These are phyloP conservation scores for Callithrix jacchus DNA, from an alignment of 2,113 vertebrate species.

Conservation along the genomic window DNA sequence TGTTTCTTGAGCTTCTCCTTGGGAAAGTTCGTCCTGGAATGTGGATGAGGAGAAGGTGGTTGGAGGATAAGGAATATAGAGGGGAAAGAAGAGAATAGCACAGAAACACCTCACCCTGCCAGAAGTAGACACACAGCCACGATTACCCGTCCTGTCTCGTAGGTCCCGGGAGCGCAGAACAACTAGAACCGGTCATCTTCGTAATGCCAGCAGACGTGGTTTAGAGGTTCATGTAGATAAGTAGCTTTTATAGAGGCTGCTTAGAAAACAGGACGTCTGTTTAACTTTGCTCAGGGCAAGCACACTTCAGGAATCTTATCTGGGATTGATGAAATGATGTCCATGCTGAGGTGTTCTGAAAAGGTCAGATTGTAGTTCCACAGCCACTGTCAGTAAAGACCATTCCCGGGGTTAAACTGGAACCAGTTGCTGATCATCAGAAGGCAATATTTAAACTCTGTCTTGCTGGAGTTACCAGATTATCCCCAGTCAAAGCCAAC, in stretches of 20 bases:
- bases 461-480: background rate
- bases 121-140: rapidly evolving
- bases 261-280: background rate
- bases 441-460: background rate
- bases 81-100: rapidly evolving
- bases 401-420: background rate
- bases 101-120: background rate
- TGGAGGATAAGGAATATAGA: background rate
- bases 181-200: background rate
- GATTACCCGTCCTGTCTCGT: background rate
- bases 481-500: background rate
- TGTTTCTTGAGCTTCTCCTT: background rate
- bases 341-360: background rate
- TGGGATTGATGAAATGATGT: background rate
- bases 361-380: background rate
- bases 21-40: background rate
- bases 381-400: background rate
- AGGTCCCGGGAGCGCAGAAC: background rate
- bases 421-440: background rate
- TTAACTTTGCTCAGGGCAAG: background rate
- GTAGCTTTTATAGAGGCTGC: background rate
- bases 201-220: background rate
- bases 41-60: background rate
- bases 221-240: background rate
- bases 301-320: background rate